phyloP scores from a whole-genome alignment of 1,140 invertebrate genomes.

The Drosophila orosa region DNA sequence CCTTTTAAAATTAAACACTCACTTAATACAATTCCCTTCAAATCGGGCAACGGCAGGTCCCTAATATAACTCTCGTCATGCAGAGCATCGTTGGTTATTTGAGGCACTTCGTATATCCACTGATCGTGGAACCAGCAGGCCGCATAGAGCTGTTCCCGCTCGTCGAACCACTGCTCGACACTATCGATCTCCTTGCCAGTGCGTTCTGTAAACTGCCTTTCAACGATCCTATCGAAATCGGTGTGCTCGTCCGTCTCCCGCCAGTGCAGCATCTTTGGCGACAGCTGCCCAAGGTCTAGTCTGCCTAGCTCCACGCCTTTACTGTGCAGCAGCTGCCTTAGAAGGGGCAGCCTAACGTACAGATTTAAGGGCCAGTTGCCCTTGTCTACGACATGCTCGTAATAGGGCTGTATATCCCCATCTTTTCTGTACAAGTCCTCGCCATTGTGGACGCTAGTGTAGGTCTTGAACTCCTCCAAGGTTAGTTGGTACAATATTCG shows the following conservation, averaged over 20 bases:
- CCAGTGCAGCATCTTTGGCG: conserved; percentile 55
- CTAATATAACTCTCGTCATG: neutral
- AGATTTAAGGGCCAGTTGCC: conserved; percentile 59
- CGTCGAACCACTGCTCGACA: conserved; percentile 10
- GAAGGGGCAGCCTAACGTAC: conserved; percentile 21
- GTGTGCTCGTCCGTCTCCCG: conserved; percentile 29
- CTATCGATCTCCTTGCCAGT: conserved; percentile 5
- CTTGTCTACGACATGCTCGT: conserved; percentile 41
- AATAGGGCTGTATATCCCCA: conserved; percentile 10
- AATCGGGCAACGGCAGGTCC: neutral
- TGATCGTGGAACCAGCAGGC: conserved; percentile 48
- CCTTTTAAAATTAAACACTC: neutral
- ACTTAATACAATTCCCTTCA: neutral
- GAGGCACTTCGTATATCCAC: conserved; percentile 47
- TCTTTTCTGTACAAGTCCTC: conserved; percentile 19
- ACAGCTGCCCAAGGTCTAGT: conserved; percentile 38
- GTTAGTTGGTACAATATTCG: conserved; percentile 50
- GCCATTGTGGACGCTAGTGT: conserved; percentile 40
- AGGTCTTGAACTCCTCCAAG: conserved; percentile 35
- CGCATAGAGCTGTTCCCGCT: conserved; percentile 25
- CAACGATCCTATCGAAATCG: conserved; percentile 51
- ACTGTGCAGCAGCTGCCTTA: conserved; percentile 36
- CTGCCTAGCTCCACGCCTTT: conserved; percentile 44
- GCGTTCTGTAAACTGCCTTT: conserved; percentile 19
- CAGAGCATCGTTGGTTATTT: conserved; percentile 11